Base-by-base conservation (phyloP, 2,888 invertebrate genomes). In the Yponomeuta cagnagella region DNA sequence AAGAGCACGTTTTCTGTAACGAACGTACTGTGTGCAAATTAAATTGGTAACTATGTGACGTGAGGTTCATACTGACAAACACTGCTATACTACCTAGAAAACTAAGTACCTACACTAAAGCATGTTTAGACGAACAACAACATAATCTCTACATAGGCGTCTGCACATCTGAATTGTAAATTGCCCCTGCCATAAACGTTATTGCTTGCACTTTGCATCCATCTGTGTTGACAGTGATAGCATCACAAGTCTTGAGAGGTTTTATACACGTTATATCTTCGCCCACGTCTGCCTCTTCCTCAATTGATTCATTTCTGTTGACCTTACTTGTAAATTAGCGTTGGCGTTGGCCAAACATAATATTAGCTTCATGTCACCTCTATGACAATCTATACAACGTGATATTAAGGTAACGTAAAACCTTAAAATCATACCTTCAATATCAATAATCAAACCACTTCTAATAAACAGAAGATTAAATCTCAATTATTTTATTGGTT, bases 241-340 rank as follows among this genome's bases (percentile, higher is more conserved):
- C 68, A 68, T 68, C 68, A 48, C 48, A 68, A 48, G 37, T 65
- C 65, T 65, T 15, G 15, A 58, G 52, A 15, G 15, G 30, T 65
- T 65, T 33, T 31, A 30, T 23, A 30, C 30, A 33, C n/a, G 30
- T 10, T 12, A 33, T 70, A 70, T 81, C 79, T 75, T 76, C 88
- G 86, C 89, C 89, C 88, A 90, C 89, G 77, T 80, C 77, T 77
- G 73, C 74, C 76, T 76, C 76, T 77, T 80, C 77, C 77, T 86
- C 85, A 90, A 90, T 90, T 90, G 89, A 85, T 48, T 70, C 70
- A 70, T 63, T 70, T 37, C 63, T 63, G n/a, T 1, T 33, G 70
- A 70, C 70, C 70, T 70, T 63, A 70, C 52, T 52, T 8, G 12
- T 23, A 48, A 10, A 15, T 31, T 70, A 9, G 63, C 63, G 63